phyloP scores from a whole-genome alignment of 2,113 vertebrate genomes.

The Machaerirhynchus nigripectus region DNA sequence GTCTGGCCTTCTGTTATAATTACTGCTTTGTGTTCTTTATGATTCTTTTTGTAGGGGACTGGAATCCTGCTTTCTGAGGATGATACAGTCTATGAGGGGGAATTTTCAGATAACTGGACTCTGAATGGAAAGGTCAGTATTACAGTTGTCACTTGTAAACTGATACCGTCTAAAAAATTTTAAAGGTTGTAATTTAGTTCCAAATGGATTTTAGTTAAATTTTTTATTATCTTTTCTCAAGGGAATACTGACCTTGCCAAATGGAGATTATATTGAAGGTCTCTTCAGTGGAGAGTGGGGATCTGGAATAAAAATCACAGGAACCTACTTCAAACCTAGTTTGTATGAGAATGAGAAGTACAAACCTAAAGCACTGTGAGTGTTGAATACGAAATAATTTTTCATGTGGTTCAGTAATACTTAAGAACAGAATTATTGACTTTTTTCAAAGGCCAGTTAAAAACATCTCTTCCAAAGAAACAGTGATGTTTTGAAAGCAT shows the following conservation, averaged over 20 bases:
- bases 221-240: conserved; percentile 34
- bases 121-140: conserved; percentile 89
- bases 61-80: conserved; percentile 95
- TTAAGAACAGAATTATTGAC: neutral
- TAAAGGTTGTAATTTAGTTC: neutral
- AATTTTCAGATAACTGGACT: conserved; percentile 97
- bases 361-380: conserved; percentile 83
- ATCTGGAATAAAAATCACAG: conserved; percentile 91
- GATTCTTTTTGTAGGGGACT: conserved; percentile 75
- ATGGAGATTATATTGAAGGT: conserved; percentile 94
- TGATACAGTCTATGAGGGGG: conserved; percentile 92
- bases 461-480: neutral
- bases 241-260: conserved; percentile 90
- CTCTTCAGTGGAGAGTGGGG: conserved; percentile 94
- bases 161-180: neutral
- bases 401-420: neutral
- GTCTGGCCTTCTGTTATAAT: neutral
- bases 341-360: conserved; percentile 92
- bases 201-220: neutral
- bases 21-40: neutral
- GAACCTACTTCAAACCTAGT: conserved; percentile 92
- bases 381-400: neutral
- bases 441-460: neutral
- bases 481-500: neutral
- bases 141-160: neutral